A percentile compares a stretch with the other conserved stretches of the same genome.
phyloP scores from a whole-genome alignment of 2,797 vertebrate species.

The Dallia pectoralis region DNA sequence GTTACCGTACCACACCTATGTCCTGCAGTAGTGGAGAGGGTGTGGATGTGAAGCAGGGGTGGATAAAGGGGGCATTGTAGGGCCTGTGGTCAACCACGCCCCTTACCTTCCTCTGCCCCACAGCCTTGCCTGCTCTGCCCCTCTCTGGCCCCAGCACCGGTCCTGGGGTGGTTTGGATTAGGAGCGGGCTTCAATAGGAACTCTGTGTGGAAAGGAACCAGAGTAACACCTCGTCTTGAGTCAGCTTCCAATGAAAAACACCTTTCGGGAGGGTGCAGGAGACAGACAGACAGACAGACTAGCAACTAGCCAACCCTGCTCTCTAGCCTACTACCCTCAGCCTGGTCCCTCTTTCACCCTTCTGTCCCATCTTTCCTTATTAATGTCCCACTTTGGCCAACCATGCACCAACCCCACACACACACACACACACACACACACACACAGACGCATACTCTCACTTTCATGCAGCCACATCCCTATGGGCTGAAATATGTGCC shows the following conservation, averaged over 20 bases:
- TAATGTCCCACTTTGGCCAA: slow-evolving; percentile 18
- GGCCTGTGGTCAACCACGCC: slow-evolving; percentile 42
- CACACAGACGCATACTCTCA: too few species aligned
- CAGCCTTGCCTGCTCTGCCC: neutral
- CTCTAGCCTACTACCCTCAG: slow-evolving; percentile 17
- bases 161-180: slow-evolving; percentile 56
- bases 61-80: slow-evolving; percentile 72
- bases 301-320: slow-evolving; percentile 14
- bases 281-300: neutral
- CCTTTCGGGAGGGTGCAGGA: slow-evolving; percentile 28
- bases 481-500: too few species aligned
- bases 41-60: slow-evolving; percentile 25
- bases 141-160: slow-evolving; percentile 32
- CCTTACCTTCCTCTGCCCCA: slow-evolving; percentile 18
- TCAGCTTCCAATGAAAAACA: slow-evolving; percentile 79
- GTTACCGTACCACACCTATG: too few species aligned
- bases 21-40: slow-evolving; percentile 12
- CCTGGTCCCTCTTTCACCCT: slow-evolving; percentile 18
- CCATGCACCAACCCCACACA: neutral
- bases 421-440: neutral
- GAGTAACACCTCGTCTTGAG: slow-evolving; percentile 55
- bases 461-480: too few species aligned
- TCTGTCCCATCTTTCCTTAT: slow-evolving; percentile 13
- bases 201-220: slow-evolving; percentile 70
- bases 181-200: slow-evolving; percentile 65